phyloP scores from a whole-genome alignment of 1,140 invertebrate genomes.

The Zophobas morio region DNA sequence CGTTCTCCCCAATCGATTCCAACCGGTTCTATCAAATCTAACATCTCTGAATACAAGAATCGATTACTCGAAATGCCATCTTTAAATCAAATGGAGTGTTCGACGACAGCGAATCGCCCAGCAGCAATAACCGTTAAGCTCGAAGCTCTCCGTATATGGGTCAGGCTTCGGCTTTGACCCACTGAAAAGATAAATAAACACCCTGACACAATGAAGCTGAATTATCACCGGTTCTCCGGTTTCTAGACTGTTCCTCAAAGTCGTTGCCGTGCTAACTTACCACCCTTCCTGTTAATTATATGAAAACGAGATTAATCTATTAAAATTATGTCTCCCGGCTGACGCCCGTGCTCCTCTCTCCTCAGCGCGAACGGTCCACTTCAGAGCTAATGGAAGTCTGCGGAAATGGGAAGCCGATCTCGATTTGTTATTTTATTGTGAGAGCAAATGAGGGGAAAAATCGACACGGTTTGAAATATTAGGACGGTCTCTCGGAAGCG shows the following conservation, averaged over 20 bases:
- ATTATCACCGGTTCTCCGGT: not conserved
- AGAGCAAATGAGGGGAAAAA: too few species aligned
- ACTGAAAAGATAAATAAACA: constrained; percentile 17
- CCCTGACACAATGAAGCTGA: constrained; percentile 13
- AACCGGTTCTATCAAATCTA: constrained; percentile 8
- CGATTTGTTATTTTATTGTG: too few species aligned
- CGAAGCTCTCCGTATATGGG: constrained; percentile 7
- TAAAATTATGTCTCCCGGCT: constrained; percentile 10
- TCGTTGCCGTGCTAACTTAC: not conserved
- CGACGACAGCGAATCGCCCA: constrained; percentile 14
- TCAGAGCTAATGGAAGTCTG: not conserved
- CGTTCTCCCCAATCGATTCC: too few species aligned
- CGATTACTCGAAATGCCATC: constrained; percentile 14
- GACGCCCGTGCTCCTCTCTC: not conserved
- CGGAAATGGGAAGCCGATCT: not conserved
- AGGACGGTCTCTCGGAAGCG: too few species aligned
- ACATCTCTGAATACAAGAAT: constrained; percentile 18
- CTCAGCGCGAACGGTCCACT: constrained; percentile 1
- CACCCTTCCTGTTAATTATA: constrained; percentile 20
- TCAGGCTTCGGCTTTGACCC: constrained; percentile 13
- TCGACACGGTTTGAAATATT: too few species aligned
- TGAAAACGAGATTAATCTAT: constrained; percentile 7
- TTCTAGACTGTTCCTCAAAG: not conserved
- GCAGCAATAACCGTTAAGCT: constrained; percentile 15
- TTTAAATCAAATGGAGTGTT: constrained; percentile 30